Evolutionary conservation across 2,113 vertebrate species (phyloP), one percentile per base, ranked within the genome.

Genomic region (Notechis scutatus): DNA sequence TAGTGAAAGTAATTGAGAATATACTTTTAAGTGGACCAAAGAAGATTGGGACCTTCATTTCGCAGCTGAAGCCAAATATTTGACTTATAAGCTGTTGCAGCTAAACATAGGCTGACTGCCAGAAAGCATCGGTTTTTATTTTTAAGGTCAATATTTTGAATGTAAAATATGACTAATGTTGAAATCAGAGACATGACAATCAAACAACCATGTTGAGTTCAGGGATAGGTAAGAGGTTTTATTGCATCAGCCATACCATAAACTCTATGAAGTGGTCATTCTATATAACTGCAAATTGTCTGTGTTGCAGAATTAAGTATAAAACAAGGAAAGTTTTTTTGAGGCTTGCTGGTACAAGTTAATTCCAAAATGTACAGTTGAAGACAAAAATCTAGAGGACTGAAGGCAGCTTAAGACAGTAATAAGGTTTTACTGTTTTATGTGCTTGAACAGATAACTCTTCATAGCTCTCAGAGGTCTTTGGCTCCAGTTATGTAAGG

Each of bases 21-120:
- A 92, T 91, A 81, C 42, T 87, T 93, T 42, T 86, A 88, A 64
- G 86, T 26, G 97, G 97, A 96, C 97, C 96, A 97, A 96, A 97
- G 97, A 97, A 94, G 23, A 39, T 95, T 93, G 74, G 88, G 91
- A 74, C 52, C 88, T 50, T 90, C 90, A 74, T 94, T 95, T 95
- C 96, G 95, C 93, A 93, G 87, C 96, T 96, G 95, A 95, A 95
- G 93, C 97, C 96, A 96, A 96, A 97, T 94, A 90, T 93, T 96
- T 96, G 95, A 93, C 91, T 94, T 96, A 95, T 94, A 89, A 0
- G 91, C 92, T 91, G 74, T 96, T 94, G 12, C 9, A 29, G 85
- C 2, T 88, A 87, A 95, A 94, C 55, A 90, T 92, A 92, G 96
- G 95, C 88, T 94, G 90, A 94, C 92, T 96, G 92, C 93, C 74